Base-by-base conservation (phyloP, 2,797 vertebrate genomes). In the Pantherophis vulpinus region DNA sequence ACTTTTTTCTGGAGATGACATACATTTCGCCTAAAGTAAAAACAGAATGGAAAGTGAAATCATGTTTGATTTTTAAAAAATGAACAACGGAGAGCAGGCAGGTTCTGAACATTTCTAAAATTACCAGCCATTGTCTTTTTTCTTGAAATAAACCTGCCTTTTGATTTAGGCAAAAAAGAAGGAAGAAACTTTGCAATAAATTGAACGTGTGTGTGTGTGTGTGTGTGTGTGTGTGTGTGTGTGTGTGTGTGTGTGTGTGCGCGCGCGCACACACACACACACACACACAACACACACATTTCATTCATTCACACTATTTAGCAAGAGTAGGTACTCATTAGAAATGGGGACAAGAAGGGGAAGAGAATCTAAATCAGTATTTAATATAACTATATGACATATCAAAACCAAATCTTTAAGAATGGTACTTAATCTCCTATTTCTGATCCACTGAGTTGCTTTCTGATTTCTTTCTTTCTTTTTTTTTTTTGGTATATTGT, bases 211-310 rank as follows among this genome's bases (percentile, higher is more conserved):
- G 18, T 23, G 10, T 23, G 8, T 42, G 18, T 42, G 9, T 42
- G 37, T 32, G 18, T 74, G 4, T 32, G 32, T 32, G 32, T 23
- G 8, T 42, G 9, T 42, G 9, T 42, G 37, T 23, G 8, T 42
- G 9, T 42, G 9, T 42, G 37, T n/a, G n/a, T n/a, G n/a, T n/a
- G n/a, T 23, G 8, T 42, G 9, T 42, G 9, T 42, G 37, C 14
- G 8, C 37, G 4, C 23, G 8, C 6, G 1, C 54, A 12, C 54
- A 12, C 14, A 2, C 0, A 1, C 20, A 5, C 37, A 5, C 37
- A 83, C 9, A 47, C 37, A 25, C 9, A 10, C 8, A 42, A 79
- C 2, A 83, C 37, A 47, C 9, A 83, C 20, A 47, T 47, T 47
- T 83, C 74, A 47, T 47, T 83, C 10, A 83, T 47, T 47, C 74